Percentiles rank a stretch among this genome's conserved stretches.
phyloP scores from a whole-genome alignment of 2,797 vertebrate genomes.

The Siniperca obscura region DNA sequence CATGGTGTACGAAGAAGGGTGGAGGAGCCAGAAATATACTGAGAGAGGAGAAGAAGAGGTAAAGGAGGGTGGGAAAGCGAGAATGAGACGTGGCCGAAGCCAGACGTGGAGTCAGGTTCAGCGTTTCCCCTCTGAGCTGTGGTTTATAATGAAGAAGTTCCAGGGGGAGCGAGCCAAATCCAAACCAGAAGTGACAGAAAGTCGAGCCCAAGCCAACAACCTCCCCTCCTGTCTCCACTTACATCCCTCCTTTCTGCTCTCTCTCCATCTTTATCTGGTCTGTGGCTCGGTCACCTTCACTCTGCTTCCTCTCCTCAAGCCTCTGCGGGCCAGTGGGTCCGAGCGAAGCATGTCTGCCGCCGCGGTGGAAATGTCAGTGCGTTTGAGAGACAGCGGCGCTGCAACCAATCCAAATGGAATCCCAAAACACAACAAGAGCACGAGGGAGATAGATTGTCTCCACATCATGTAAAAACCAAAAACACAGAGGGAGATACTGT shows the following conservation, averaged over 20 bases:
- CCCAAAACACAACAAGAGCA: slow-evolving; percentile 68
- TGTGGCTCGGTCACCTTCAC: slow-evolving; percentile 59
- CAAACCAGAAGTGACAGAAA: slow-evolving; percentile 78
- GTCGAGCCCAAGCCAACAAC: slow-evolving; percentile 57
- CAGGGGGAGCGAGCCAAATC: slow-evolving; percentile 46
- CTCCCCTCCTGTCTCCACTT: slow-evolving; percentile 43
- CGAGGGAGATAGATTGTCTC: slow-evolving; percentile 51
- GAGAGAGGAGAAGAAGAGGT: slow-evolving; percentile 28
- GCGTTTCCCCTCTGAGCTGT: slow-evolving; percentile 37
- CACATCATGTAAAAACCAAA: slow-evolving; percentile 46
- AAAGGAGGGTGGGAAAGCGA: slow-evolving; percentile 54
- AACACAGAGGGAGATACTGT: slow-evolving; percentile 52
- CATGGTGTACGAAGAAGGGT: slow-evolving; percentile 12
- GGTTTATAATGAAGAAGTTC: slow-evolving; percentile 65
- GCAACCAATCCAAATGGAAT: slow-evolving; percentile 65
- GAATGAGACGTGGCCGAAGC: slow-evolving; percentile 47
- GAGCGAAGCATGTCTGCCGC: slow-evolving; percentile 48
- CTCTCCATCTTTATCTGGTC: slow-evolving; percentile 57
- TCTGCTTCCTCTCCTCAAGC: slow-evolving; percentile 38
- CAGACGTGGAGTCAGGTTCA: slow-evolving; percentile 63
- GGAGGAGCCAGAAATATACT: slow-evolving; percentile 39
- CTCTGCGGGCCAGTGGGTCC: neutral
- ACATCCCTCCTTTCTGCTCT: slow-evolving; percentile 31
- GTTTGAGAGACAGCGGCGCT: slow-evolving; percentile 47
- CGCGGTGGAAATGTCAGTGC: slow-evolving; percentile 52